Evolutionary conservation across 1,140 invertebrate species (phyloP).

Genomic region (Temnothorax longispinosus): DNA sequence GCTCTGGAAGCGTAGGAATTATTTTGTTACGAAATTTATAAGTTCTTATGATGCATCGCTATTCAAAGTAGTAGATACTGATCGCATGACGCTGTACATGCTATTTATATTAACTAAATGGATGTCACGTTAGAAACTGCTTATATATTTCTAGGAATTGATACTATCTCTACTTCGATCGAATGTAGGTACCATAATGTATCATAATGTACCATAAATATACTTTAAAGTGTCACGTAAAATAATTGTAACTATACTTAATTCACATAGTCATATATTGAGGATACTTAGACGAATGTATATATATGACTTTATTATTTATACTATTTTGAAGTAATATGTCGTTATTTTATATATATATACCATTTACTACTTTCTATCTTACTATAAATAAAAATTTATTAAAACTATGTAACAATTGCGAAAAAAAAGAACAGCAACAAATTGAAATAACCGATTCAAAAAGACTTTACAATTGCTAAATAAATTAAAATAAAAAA

Average conservation of each 20-base stretch:
- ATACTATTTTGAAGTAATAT: not conserved
- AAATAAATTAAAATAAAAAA: not conserved
- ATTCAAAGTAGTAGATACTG: conserved; percentile 35
- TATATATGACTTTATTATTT: not conserved
- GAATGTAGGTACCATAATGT: not conserved
- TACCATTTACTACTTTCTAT: not conserved
- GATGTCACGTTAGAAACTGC: conserved; percentile 32
- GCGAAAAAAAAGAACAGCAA: not conserved
- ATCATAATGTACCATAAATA: no score
- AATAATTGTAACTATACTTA: not conserved
- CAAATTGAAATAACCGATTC: not conserved
- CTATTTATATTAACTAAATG: conserved; percentile 30
- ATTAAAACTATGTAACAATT: not conserved
- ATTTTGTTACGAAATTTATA: conserved; percentile 47
- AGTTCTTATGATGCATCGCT: conserved; percentile 11
- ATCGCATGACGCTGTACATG: conserved; percentile 11
- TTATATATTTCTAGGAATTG: conserved; percentile 19
- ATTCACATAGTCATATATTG: not conserved
- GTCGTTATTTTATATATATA: not conserved
- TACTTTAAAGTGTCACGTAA: not conserved
- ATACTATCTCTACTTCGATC: not conserved
- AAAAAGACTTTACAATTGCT: not conserved
- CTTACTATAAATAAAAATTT: not conserved
- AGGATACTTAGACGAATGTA: no score
- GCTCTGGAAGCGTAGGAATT: conserved; percentile 9